phyloP scores from a whole-genome alignment of 2,113 vertebrate genomes.

The Poeciliopsis retropinna region DNA sequence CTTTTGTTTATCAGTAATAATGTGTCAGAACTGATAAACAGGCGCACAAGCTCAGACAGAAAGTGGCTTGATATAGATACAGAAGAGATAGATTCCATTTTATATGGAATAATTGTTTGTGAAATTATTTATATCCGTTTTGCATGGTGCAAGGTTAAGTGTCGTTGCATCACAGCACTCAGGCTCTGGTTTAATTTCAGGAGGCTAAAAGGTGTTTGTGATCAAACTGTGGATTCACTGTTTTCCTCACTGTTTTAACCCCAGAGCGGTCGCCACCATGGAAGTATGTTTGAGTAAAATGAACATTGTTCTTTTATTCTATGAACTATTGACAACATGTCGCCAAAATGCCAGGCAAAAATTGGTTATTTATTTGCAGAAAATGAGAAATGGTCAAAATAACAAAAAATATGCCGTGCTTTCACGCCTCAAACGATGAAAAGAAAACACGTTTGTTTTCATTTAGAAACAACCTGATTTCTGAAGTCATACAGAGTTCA shows the following conservation, averaged over 20 bases:
- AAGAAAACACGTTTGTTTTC: no score
- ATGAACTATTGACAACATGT: no score
- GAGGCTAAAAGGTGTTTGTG: neutral
- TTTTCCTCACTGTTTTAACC: neutral
- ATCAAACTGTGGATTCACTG: neutral
- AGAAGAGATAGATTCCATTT: neutral
- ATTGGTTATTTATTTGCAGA: no score
- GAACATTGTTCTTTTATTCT: no score
- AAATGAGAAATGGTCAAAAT: no score
- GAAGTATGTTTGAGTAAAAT: no score
- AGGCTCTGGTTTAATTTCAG: neutral
- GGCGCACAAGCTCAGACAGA: neutral
- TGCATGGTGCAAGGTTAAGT: neutral
- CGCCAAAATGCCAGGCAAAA: no score
- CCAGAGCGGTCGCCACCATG: neutral
- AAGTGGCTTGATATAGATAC: neutral
- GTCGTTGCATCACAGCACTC: neutral
- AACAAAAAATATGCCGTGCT: no score
- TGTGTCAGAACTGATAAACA: constrained; percentile 1
- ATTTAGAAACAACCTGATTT: no score
- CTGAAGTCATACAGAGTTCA: no score
- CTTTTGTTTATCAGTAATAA: constrained; percentile 2
- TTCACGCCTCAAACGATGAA: no score
- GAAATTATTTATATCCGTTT: no score
- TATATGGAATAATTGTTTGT: neutral